These are phyloP conservation scores for Cladopsammia gracilis DNA, from an alignment of 64 coral and sea anemone species.

Conservation along the genomic window DNA sequence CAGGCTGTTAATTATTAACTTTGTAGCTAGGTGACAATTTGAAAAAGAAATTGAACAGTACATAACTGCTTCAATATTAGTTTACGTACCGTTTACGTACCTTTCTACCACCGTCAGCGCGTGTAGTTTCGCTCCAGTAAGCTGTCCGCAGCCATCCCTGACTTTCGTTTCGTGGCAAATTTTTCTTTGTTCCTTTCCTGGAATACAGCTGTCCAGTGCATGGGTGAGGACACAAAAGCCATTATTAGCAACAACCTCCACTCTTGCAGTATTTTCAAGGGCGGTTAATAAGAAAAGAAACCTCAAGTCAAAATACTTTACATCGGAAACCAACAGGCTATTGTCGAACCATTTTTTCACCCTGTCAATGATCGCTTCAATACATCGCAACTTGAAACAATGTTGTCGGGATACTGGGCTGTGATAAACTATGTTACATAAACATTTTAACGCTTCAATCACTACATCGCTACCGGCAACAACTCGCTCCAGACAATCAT, in stretches of 20 bases:
- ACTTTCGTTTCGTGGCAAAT: slow-evolving; percentile 57
- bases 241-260: slow-evolving; percentile 56
- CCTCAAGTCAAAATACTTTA: slow-evolving; percentile 93
- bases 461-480: slow-evolving; percentile 15
- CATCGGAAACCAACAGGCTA: slow-evolving; percentile 63
- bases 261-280: slow-evolving; percentile 70
- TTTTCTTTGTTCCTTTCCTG: slow-evolving; percentile 79
- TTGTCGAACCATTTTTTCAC: slow-evolving; percentile 78
- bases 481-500: slow-evolving; percentile 25
- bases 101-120: slow-evolving; percentile 76
- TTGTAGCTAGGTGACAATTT: no score
- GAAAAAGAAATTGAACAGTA: no score
- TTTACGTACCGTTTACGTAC: slow-evolving; percentile 1
- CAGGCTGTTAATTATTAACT: no score
- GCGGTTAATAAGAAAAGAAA: slow-evolving; percentile 93
- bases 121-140: slow-evolving; percentile 33
- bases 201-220: slow-evolving; percentile 79
- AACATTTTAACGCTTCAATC: slow-evolving; percentile 91
- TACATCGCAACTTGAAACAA: slow-evolving; percentile 67
- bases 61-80: no score
- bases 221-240: slow-evolving; percentile 83
- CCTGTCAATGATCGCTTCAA: slow-evolving; percentile 67
- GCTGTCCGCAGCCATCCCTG: slow-evolving; percentile 59
- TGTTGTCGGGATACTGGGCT: slow-evolving; percentile 66
- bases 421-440: slow-evolving; percentile 96